Conservation (phyloP, 2,888 invertebrate species). For the Drosophila kanekoi region DNA sequence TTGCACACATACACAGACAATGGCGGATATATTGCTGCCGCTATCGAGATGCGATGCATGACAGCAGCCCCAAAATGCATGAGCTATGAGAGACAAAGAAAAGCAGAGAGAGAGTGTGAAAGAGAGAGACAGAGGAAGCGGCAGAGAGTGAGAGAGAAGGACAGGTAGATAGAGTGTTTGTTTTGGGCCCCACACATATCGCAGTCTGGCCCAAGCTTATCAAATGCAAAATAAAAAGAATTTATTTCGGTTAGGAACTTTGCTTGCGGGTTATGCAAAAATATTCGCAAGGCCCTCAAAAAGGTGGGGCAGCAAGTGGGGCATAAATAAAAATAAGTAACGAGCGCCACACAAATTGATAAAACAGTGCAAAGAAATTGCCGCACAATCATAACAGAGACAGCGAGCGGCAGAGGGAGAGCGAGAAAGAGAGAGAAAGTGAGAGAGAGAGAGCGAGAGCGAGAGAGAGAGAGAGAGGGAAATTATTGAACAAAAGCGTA, state of each 20-base stretch:
- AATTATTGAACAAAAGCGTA: slow-evolving; percentile 78
- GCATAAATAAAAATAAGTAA: slow-evolving; percentile 78
- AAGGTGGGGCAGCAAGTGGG: slow-evolving; percentile 30
- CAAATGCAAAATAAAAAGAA: slow-evolving; percentile 76
- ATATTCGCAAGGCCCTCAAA: slow-evolving; percentile 46
- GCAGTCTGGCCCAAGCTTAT: slow-evolving; percentile 69
- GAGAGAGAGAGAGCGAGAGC: no score
- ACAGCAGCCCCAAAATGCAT: slow-evolving; percentile 72
- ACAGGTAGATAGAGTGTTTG: slow-evolving; percentile 22
- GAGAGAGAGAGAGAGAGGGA: slow-evolving; percentile 40
- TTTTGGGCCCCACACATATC: slow-evolving; percentile 42
- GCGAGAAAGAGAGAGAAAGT: slow-evolving; percentile 13
- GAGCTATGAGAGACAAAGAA: slow-evolving; percentile 52
- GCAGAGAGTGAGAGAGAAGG: neutral
- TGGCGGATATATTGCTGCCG: slow-evolving; percentile 38
- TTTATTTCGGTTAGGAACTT: slow-evolving; percentile 79
- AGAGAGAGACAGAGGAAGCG: neutral
- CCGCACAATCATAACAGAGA: slow-evolving; percentile 52
- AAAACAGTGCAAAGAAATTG: slow-evolving; percentile 76
- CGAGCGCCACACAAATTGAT: slow-evolving; percentile 77
- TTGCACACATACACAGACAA: slow-evolving; percentile 15
- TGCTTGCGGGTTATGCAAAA: slow-evolving; percentile 80
- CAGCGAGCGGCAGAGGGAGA: slow-evolving; percentile 1
- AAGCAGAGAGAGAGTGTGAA: neutral
- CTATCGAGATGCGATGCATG: slow-evolving; percentile 76